phyloP scores from a whole-genome alignment of 2,113 vertebrate species.

The Bubo scandiacus region DNA sequence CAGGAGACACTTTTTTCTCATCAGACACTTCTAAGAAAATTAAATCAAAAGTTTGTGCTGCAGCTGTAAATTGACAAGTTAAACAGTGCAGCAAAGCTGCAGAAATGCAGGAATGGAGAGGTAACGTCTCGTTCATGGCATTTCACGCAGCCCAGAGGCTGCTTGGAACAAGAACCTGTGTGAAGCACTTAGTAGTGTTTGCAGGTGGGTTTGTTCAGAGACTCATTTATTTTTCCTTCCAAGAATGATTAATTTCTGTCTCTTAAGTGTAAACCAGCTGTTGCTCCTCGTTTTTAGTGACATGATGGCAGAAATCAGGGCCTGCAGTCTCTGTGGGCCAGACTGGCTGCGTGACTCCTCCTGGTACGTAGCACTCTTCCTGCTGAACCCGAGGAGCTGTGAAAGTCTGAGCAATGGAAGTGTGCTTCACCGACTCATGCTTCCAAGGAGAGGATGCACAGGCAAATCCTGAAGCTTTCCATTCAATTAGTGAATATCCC shows the following conservation, averaged over 20 bases:
- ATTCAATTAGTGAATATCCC: background rate
- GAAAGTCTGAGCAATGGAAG: background rate
- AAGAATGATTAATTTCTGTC: background rate
- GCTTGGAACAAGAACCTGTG: background rate
- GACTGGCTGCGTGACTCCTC: accelerated
- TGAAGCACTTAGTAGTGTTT: background rate
- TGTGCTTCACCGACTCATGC: background rate
- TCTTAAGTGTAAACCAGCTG: background rate
- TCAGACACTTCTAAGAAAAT: background rate
- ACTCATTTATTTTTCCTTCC: background rate
- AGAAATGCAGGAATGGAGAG: background rate
- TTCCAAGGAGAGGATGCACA: background rate
- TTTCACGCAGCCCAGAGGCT: background rate
- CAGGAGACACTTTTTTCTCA: background rate
- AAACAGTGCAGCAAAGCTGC: background rate
- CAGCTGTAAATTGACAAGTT: background rate
- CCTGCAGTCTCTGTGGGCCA: background rate
- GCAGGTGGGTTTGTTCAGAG: background rate
- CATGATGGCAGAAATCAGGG: background rate
- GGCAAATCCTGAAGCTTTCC: background rate
- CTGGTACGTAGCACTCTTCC: accelerated
- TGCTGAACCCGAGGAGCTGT: background rate
- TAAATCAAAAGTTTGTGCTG: background rate
- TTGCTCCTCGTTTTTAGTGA: background rate
- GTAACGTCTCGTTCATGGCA: background rate